phyloP scores from a whole-genome alignment of 2,113 vertebrate species.

The Saguinus imperator region DNA sequence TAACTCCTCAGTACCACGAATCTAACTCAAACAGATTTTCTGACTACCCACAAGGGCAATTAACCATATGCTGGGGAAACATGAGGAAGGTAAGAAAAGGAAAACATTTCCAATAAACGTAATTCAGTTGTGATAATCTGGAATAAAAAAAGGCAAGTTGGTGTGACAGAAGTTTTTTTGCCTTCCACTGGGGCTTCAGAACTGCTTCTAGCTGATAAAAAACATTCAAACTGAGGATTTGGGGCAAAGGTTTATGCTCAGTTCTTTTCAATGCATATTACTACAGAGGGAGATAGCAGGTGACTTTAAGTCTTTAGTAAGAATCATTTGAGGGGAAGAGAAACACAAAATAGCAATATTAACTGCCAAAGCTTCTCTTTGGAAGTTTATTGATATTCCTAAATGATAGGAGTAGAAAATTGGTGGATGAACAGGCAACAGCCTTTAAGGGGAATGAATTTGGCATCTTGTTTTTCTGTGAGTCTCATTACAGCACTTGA shows the following conservation, averaged over 20 bases:
- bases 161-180: conserved; percentile 35
- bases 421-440: conserved; percentile 58
- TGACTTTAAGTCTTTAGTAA: conserved; percentile 58
- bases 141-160: conserved; percentile 30
- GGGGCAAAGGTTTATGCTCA: conserved; percentile 57
- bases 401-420: conserved; percentile 73
- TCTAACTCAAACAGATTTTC: conserved; percentile 12
- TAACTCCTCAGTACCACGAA: neutral
- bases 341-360: conserved; percentile 65
- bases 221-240: neutral
- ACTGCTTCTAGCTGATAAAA: conserved; percentile 64
- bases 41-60: neutral
- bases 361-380: conserved; percentile 65
- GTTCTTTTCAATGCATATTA: conserved; percentile 4
- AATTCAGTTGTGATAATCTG: conserved; percentile 40
- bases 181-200: neutral
- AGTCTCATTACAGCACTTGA: conserved; percentile 74
- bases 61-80: conserved; percentile 18
- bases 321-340: neutral
- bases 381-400: conserved; percentile 66
- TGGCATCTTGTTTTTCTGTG: conserved; percentile 62
- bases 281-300: neutral
- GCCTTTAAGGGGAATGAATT: conserved; percentile 73
- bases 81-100: neutral
- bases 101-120: conserved; percentile 54